Evolutionary conservation across 2,797 vertebrate species (phyloP).

Genomic region (Varecia variegata): DNA sequence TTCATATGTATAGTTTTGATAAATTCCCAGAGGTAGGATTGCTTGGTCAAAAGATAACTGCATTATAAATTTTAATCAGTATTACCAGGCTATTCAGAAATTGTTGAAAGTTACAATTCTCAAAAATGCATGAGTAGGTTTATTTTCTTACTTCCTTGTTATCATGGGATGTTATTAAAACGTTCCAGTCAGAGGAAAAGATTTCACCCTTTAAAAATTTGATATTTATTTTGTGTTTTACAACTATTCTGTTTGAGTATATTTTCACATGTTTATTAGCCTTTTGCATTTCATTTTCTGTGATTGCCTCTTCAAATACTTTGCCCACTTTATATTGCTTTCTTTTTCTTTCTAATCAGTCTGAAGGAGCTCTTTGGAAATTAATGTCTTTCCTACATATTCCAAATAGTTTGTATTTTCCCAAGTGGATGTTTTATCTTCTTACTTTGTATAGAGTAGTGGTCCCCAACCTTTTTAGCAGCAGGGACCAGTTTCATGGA

Average conservation of each 20-base stretch:
- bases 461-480: too few relatives aligned
- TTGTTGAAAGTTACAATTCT: not conserved
- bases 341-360: not conserved
- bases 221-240: not conserved
- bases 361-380: not conserved
- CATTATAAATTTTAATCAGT: constrained; percentile 1
- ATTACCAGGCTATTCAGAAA: not conserved
- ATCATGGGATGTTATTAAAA: not conserved
- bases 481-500: too few relatives aligned
- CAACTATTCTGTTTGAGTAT: not conserved
- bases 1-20: not conserved
- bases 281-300: not conserved
- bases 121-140: not conserved
- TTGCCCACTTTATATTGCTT: not conserved
- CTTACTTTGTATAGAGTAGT: not conserved
- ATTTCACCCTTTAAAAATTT: not conserved
- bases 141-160: not conserved
- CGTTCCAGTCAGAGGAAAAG: not conserved
- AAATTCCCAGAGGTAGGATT: not conserved
- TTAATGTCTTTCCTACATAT: not conserved
- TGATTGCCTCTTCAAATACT: not conserved
- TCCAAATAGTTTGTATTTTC: not conserved
- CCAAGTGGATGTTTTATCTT: not conserved
- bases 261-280: not conserved
- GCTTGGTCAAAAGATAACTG: not conserved